These are phyloP conservation scores for Onthophagus sagittarius DNA, from an alignment of 2,888 invertebrate species.

Conservation along the genomic window DNA sequence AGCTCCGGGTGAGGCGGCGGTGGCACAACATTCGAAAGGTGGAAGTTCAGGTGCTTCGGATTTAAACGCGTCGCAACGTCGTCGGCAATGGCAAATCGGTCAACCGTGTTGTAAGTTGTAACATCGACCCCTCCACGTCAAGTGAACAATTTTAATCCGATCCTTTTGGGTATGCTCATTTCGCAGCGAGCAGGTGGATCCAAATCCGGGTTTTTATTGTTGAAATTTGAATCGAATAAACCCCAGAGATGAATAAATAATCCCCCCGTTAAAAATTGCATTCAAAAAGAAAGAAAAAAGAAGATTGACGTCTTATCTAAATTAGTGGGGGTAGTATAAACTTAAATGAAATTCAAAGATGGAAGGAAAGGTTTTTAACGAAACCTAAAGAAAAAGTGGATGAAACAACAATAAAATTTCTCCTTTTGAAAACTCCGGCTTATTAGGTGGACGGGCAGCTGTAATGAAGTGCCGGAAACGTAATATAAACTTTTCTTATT, in stretches of 20 bases:
- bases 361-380: not conserved
- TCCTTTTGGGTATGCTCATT: constrained; percentile 14
- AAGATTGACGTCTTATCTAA: too few relatives aligned
- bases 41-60: not conserved
- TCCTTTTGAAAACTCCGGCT: constrained; percentile 26
- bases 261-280: too few relatives aligned
- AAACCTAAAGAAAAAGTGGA: constrained; percentile 5
- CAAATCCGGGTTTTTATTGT: not conserved
- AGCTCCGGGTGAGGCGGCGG: not conserved
- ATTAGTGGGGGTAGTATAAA: not conserved
- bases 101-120: not conserved
- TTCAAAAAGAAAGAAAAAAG: too few relatives aligned
- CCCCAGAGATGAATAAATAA: too few relatives aligned
- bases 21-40: not conserved
- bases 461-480: constrained; percentile 43
- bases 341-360: not conserved
- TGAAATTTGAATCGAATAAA: too few relatives aligned
- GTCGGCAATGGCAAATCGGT: constrained; percentile 12
- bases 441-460: constrained; percentile 33
- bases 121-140: not conserved
- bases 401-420: constrained; percentile 28
- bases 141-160: not conserved
- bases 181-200: constrained; percentile 7
- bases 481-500: constrained; percentile 49
- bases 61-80: constrained; percentile 25